These are phyloP conservation scores for Zophobas morio DNA, from an alignment of 1,140 invertebrate species.

Conservation along the genomic window DNA sequence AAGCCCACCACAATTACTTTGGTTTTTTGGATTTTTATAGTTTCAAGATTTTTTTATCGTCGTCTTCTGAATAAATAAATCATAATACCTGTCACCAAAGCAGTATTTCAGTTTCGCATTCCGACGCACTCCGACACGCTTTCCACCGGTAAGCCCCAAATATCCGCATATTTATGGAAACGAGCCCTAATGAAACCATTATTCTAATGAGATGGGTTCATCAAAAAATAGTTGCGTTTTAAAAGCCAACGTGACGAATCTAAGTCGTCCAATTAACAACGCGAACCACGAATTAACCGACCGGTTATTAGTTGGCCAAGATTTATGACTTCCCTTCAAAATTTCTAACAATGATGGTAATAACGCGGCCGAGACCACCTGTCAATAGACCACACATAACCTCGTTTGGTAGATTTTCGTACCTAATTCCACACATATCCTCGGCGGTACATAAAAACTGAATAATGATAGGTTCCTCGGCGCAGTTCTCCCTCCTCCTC, in stretches of 20 bases:
- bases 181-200: too few species aligned
- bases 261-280: slow-evolving; percentile 19
- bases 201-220: too few species aligned
- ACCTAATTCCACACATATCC: slow-evolving; percentile 39
- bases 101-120: too few species aligned
- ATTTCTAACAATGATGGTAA: slow-evolving; percentile 44
- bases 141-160: too few species aligned
- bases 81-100: too few species aligned
- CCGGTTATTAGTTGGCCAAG: slow-evolving; percentile 39
- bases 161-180: too few species aligned
- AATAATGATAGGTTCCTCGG: slow-evolving; percentile 49
- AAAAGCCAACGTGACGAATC: background rate
- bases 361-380: slow-evolving; percentile 13
- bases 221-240: too few species aligned
- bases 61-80: too few species aligned
- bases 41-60: too few species aligned
- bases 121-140: too few species aligned
- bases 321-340: slow-evolving; percentile 53
- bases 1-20: too few species aligned
- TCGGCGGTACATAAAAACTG: slow-evolving; percentile 38
- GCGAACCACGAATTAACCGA: slow-evolving; percentile 14
- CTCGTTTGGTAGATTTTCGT: slow-evolving; percentile 33
- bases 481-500: slow-evolving; percentile 23
- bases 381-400: slow-evolving; percentile 41
- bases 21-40: too few species aligned